Conservation (phyloP, 2,113 vertebrate genomes). For the Delphinus delphis region DNA sequence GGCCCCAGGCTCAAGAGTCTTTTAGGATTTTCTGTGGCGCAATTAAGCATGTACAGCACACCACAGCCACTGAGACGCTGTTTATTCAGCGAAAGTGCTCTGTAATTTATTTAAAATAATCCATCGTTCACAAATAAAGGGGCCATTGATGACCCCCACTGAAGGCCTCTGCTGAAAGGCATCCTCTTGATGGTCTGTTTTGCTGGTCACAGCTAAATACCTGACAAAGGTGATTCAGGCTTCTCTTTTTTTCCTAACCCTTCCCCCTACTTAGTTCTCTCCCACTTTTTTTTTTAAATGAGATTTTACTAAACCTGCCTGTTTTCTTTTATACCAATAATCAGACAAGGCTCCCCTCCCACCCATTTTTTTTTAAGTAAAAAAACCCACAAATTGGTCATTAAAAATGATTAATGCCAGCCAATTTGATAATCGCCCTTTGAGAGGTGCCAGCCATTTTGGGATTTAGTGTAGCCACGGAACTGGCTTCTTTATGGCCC, state of each 20-base stretch:
- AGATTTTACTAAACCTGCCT: slow-evolving; percentile 82
- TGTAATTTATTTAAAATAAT: slow-evolving; percentile 99
- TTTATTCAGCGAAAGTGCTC: slow-evolving; percentile 99
- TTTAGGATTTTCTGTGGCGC: slow-evolving; percentile 94
- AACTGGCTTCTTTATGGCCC: slow-evolving; percentile 75
- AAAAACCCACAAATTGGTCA: slow-evolving; percentile 69
- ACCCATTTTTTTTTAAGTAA: neutral
- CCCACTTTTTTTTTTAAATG: slow-evolving; percentile 71
- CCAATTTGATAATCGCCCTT: slow-evolving; percentile 76
- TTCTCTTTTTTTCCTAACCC: neutral
- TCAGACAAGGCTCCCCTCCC: slow-evolving; percentile 70
- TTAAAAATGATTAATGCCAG: slow-evolving; percentile 86
- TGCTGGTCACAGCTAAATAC: slow-evolving; percentile 89
- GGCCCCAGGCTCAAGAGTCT: slow-evolving; percentile 92
- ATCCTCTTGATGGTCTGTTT: slow-evolving; percentile 90
- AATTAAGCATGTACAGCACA: slow-evolving; percentile 92
- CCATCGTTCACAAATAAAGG: slow-evolving; percentile 99
- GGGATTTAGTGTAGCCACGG: slow-evolving; percentile 59
- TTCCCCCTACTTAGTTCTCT: neutral
- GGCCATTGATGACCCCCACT: slow-evolving; percentile 93
- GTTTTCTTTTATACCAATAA: slow-evolving; percentile 83
- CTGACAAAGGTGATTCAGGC: slow-evolving; percentile 87
- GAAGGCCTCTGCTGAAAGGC: slow-evolving; percentile 93
- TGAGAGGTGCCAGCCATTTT: slow-evolving; percentile 69
- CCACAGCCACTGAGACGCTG: slow-evolving; percentile 96